Percentiles rank a stretch among this genome's conserved stretches.
Evolutionary conservation across 92 coral and sea anemone genomes (phyloP).

Genomic region (Actinernus sp.): DNA sequence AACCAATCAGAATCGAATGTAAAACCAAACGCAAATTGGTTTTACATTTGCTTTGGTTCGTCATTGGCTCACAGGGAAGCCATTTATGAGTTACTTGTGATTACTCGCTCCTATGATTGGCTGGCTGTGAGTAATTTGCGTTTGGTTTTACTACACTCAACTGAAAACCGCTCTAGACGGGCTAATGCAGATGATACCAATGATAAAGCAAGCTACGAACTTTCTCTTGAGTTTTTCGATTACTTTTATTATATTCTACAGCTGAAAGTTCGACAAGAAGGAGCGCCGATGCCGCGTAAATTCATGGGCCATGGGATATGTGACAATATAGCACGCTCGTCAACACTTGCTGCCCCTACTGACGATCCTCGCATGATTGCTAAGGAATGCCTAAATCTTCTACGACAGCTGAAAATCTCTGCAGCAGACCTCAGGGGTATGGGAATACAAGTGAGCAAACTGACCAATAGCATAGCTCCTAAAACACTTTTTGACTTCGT

Average conservation of each 20-base stretch:
- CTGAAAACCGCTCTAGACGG: too few relatives aligned
- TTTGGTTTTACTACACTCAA: too few relatives aligned
- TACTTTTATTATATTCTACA: conserved; percentile 9
- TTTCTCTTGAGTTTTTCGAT: background rate
- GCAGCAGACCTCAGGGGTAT: conserved; percentile 91
- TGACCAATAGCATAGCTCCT: conserved; percentile 45
- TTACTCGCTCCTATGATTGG: too few relatives aligned
- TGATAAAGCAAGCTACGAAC: too few relatives aligned
- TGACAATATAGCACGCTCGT: conserved; percentile 93
- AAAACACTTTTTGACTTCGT: conserved; percentile 82
- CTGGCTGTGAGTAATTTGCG: too few relatives aligned
- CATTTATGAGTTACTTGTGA: too few relatives aligned
- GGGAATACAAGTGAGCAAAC: conserved; percentile 94
- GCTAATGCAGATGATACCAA: too few relatives aligned
- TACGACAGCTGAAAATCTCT: conserved; percentile 69
- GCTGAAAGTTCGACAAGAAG: conserved; percentile 92
- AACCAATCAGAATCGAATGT: too few relatives aligned
- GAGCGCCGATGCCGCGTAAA: conserved; percentile 90
- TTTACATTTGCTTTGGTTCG: too few relatives aligned
- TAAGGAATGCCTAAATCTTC: conserved; percentile 75
- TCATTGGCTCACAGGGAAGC: too few relatives aligned
- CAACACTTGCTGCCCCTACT: conserved; percentile 70
- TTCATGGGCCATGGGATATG: conserved; percentile 99
- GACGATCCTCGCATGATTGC: conserved; percentile 78
- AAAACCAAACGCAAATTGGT: too few relatives aligned